Base-by-base conservation (phyloP, 2,797 vertebrate species). In the Aratinga solstitialis region DNA sequence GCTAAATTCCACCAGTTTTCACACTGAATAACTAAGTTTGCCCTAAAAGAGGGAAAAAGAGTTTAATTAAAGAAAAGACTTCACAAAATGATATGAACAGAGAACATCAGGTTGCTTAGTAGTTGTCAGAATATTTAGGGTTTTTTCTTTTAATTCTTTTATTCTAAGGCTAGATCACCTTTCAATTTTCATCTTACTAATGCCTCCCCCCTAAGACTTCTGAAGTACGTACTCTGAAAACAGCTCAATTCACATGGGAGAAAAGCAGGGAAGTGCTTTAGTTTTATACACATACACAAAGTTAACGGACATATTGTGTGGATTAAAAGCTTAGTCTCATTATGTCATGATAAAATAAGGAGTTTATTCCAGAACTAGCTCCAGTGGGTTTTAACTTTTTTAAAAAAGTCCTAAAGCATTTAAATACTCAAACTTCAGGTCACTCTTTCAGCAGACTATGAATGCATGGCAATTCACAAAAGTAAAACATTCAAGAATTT, bases 1-100 rank as follows among this genome's bases (percentile, higher is more conserved):
- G 99, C 99, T 97, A 99, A 98, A 95, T 98, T 99, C 99, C 99
- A 99, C 99, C 99, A 99, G 97, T 99, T 99, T 98, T 99, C 99
- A 97, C 99, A 99, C 89, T 99, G 99, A 82, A 99, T 99, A 95
- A 99, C 99, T 81, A 99, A 98, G 97, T 99, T 99, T 13, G 99
- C 99, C 97, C 99, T 99, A 96, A 43, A 93, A 86, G 66, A 65
- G 51, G 74, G 69, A 54, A 83, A 89, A 91, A 77, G 16, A 58
- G 77, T 29, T 38, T 90, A 68, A 84, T 86, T 77, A 83, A 81
- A 81, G 43, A 83, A 42, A 76, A 88, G n/a, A 81, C n/a, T 86
- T 88, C 72, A 74, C 19, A 72, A 84, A 76, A 54, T 5, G 42
- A 12, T 43, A 90, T 22, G 21, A 94, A 63, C 74, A 91, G 63